phyloP scores from a whole-genome alignment of 1,140 invertebrate genomes.

The Notospermus geniculatus region DNA sequence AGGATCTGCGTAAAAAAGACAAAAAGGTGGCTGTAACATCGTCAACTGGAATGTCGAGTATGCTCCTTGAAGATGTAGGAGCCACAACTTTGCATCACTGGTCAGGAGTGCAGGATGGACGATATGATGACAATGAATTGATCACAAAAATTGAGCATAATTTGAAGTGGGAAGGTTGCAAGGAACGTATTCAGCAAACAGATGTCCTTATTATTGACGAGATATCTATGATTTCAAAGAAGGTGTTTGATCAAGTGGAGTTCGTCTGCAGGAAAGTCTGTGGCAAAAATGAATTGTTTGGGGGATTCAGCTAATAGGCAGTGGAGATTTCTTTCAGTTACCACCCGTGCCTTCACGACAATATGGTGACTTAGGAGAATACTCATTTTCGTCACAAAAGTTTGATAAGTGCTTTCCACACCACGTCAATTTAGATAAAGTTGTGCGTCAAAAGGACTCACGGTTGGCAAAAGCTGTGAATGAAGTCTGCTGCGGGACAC shows the following conservation, averaged over 20 bases:
- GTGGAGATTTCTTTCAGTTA: constrained; percentile 24
- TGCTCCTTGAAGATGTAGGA: not conserved
- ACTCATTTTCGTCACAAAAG: constrained; percentile 16
- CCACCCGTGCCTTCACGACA: constrained; percentile 17
- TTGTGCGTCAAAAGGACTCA: not conserved
- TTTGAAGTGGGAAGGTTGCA: constrained; percentile 4
- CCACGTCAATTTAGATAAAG: not conserved
- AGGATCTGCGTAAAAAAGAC: too few relatives aligned
- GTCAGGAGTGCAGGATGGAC: constrained; percentile 18
- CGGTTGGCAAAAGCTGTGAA: not conserved
- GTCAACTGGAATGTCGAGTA: not conserved
- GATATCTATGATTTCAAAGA: constrained; percentile 18
- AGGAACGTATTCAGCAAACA: constrained; percentile 10
- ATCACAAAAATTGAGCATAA: constrained; percentile 10
- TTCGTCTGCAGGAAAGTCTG: constrained; percentile 15
- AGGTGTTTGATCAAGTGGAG: constrained; percentile 13
- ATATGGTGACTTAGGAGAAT: constrained; percentile 18
- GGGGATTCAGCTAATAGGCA: constrained; percentile 16
- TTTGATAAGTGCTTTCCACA: constrained; percentile 12
- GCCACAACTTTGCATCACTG: constrained; percentile 1
- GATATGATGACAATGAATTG: constrained; percentile 14
- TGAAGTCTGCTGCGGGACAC: not conserved
- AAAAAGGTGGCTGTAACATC: too few relatives aligned
- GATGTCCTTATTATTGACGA: constrained; percentile 20
- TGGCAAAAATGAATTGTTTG: constrained; percentile 2